Evolutionary conservation across 2,888 invertebrate species (phyloP).

Genomic region (Chaitophorus viminalis): DNA sequence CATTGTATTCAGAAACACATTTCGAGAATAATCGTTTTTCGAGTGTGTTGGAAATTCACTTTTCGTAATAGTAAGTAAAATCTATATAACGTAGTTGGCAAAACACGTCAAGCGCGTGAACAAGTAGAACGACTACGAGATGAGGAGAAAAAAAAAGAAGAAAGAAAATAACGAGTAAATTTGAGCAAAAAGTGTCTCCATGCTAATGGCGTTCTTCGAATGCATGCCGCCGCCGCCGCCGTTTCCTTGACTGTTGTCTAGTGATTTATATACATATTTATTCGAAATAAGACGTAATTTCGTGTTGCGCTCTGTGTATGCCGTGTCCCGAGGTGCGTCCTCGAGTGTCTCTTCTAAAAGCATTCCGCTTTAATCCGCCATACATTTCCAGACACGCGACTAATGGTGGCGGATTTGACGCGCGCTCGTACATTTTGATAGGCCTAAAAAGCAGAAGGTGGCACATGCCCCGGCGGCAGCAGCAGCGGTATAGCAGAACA

Average conservation of each 20-base stretch:
- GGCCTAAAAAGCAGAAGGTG: constrained; percentile 39
- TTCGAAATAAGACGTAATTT: constrained; percentile 42
- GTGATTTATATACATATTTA: constrained; percentile 19
- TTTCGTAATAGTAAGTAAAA: too few species aligned
- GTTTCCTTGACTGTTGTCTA: not conserved
- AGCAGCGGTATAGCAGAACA: not conserved
- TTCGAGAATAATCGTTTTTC: too few species aligned
- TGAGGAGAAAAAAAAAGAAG: not conserved
- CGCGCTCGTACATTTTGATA: constrained; percentile 29
- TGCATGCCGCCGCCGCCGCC: not conserved
- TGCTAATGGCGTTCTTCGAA: constrained; percentile 3
- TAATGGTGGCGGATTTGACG: constrained; percentile 53
- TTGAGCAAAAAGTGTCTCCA: not conserved
- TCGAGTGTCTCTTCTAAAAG: constrained; percentile 41
- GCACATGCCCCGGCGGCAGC: not conserved
- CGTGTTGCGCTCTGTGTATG: not conserved
- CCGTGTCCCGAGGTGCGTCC: not conserved
- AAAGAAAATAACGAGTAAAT: constrained; percentile 16
- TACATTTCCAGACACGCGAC: constrained; percentile 13
- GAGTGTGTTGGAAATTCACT: too few species aligned
- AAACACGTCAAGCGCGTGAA: not conserved
- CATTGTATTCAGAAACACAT: too few species aligned
- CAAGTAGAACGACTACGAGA: not conserved
- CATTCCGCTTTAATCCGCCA: constrained; percentile 47
- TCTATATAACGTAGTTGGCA: not conserved